phyloP scores from a whole-genome alignment of 2,797 vertebrate species.

The Smutsia gigantea region DNA sequence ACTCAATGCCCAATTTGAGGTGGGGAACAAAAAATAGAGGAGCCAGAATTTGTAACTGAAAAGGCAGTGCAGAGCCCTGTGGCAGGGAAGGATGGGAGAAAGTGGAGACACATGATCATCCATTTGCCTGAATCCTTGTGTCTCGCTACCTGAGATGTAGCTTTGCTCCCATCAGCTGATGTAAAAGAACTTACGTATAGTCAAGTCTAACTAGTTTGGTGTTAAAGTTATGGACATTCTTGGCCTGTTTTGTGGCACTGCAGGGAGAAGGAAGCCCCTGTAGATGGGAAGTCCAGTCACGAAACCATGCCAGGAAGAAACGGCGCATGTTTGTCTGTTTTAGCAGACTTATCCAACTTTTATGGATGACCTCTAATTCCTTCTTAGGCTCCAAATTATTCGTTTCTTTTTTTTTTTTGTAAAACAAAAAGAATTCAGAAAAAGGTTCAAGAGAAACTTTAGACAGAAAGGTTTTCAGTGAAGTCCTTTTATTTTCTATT shows the following conservation, averaged over 20 bases:
- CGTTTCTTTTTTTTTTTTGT: not conserved
- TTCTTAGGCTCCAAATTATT: not conserved
- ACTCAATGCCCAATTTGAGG: not conserved
- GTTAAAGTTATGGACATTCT: not conserved
- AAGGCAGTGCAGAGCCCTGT: not conserved
- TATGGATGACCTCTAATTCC: not conserved
- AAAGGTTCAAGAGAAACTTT: not conserved
- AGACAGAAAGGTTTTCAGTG: not conserved
- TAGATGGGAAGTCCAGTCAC: not conserved
- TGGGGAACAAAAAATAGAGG: not conserved
- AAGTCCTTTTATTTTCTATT: constrained; percentile 5
- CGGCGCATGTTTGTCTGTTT: not conserved
- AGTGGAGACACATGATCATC: not conserved
- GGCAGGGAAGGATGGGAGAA: not conserved
- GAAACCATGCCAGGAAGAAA: not conserved
- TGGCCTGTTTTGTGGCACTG: not conserved
- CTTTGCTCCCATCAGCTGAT: not conserved
- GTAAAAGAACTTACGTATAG: not conserved
- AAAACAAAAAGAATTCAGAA: not conserved
- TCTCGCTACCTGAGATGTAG: not conserved
- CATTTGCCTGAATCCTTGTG: not conserved
- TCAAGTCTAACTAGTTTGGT: not conserved
- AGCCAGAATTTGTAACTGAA: not conserved
- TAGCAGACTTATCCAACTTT: not conserved
- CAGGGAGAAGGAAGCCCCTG: not conserved